A percentile compares a stretch with the other conserved stretches of the same genome.
phyloP scores from a whole-genome alignment of 1,140 invertebrate species.

The Ceratina calcarata region DNA sequence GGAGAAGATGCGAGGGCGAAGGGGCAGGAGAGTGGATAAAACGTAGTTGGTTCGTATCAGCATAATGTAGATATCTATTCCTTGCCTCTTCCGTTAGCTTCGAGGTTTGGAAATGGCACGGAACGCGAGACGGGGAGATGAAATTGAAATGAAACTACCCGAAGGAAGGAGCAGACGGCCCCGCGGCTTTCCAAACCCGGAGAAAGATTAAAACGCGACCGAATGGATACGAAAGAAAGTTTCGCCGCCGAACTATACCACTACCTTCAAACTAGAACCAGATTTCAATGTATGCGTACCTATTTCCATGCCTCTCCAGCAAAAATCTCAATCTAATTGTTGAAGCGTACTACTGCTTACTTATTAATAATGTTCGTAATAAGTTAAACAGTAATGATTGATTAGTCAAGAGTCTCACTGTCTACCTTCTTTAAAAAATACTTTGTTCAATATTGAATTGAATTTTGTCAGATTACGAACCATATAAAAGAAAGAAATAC shows the following conservation, averaged over 20 bases:
- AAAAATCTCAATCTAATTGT: not conserved
- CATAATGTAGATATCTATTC: slow-evolving; percentile 76
- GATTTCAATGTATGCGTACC: slow-evolving; percentile 56
- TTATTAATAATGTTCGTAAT: no score
- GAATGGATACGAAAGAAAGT: slow-evolving; percentile 72
- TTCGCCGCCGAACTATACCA: slow-evolving; percentile 65
- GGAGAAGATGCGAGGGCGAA: slow-evolving; percentile 8
- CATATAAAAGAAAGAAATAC: not conserved
- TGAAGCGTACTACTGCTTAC: no score
- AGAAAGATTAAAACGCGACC: slow-evolving; percentile 76
- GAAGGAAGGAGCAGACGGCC: slow-evolving; percentile 71
- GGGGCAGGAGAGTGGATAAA: slow-evolving; percentile 49
- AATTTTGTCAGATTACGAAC: not conserved
- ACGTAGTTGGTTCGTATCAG: slow-evolving; percentile 74
- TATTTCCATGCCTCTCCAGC: slow-evolving; percentile 20
- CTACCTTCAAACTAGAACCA: slow-evolving; percentile 54
- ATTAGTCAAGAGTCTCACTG: no score
- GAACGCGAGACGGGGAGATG: slow-evolving; percentile 51
- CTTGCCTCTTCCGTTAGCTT: slow-evolving; percentile 70
- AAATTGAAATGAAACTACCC: slow-evolving; percentile 77
- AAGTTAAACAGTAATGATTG: no score
- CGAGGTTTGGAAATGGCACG: slow-evolving; percentile 54
- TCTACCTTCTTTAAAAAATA: no score
- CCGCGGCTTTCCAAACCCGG: slow-evolving; percentile 72
- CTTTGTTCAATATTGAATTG: no score